Evolutionary conservation across 2,113 vertebrate genomes (phyloP).

Genomic region (Megalops atlanticus): DNA sequence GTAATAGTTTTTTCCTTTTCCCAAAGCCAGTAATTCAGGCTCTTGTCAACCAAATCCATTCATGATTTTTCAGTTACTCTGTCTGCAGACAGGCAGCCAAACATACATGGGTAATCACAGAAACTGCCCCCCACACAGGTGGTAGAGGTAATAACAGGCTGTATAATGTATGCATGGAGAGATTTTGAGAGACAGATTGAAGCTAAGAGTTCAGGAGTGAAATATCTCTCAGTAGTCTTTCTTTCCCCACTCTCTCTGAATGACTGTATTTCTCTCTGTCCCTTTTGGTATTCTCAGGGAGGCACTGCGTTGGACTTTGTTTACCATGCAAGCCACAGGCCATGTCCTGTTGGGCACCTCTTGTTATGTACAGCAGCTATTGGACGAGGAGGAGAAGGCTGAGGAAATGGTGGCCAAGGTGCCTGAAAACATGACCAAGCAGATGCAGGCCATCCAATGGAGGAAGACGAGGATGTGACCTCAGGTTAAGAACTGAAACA

Average conservation of each 20-base stretch:
- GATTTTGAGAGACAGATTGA: too few relatives aligned
- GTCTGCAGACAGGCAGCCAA: background rate
- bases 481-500: background rate
- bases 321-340: constrained; percentile 90
- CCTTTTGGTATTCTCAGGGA: constrained; percentile 70
- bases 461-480: constrained; percentile 51
- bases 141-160: too few relatives aligned
- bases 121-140: too few relatives aligned
- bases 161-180: too few relatives aligned
- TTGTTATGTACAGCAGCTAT: constrained; percentile 87
- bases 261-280: background rate
- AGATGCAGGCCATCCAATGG: constrained; percentile 61
- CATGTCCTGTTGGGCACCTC: constrained; percentile 89
- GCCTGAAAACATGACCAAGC: constrained; percentile 52
- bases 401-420: constrained; percentile 49
- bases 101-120: too few relatives aligned
- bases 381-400: constrained; percentile 77
- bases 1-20: background rate
- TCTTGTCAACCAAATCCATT: background rate
- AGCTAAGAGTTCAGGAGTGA: background rate
- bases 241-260: background rate
- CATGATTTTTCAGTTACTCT: background rate
- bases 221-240: background rate
- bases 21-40: background rate
- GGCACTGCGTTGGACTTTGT: constrained; percentile 82